Conservation (phyloP, 2,888 invertebrate species). For the Orchesella flavescens region DNA sequence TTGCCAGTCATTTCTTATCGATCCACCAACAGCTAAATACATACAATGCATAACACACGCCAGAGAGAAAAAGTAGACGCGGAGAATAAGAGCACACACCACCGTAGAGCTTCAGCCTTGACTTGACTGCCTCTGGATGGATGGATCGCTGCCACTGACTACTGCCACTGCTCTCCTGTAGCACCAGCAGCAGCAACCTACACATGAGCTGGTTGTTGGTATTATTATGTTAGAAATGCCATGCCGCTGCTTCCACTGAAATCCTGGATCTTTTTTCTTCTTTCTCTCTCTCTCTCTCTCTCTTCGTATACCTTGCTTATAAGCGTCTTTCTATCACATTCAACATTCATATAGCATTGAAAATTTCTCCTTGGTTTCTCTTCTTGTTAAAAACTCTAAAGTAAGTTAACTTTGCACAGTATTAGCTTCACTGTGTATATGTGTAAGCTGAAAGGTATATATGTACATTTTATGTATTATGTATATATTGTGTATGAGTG, state of each 20-base stretch:
- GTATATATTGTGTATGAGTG: constrained; percentile 52
- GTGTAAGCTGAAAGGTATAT: not conserved
- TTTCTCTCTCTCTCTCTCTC: constrained; percentile 36
- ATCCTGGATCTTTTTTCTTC: constrained; percentile 58
- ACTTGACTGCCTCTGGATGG: constrained; percentile 60
- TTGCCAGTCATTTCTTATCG: constrained; percentile 71
- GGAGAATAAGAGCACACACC: constrained; percentile 17
- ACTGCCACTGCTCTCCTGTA: not conserved
- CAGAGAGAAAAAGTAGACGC: constrained; percentile 39
- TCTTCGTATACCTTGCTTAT: constrained; percentile 18
- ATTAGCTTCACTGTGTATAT: too few species aligned
- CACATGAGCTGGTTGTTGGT: constrained; percentile 33
- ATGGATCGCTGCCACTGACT: constrained; percentile 61
- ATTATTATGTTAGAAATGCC: constrained; percentile 61
- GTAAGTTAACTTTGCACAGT: constrained; percentile 7
- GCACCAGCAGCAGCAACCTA: not conserved
- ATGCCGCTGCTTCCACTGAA: constrained; percentile 25
- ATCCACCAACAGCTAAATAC: constrained; percentile 63
- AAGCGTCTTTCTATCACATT: constrained; percentile 8
- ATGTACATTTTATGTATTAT: not conserved
- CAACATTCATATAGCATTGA: constrained; percentile 7
- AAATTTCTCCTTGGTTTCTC: not conserved
- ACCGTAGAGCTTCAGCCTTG: constrained; percentile 51
- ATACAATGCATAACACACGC: constrained; percentile 53
- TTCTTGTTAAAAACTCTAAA: constrained; percentile 28